Evolutionary conservation across 2,797 vertebrate genomes (phyloP).

Genomic region (Psittacula echo): DNA sequence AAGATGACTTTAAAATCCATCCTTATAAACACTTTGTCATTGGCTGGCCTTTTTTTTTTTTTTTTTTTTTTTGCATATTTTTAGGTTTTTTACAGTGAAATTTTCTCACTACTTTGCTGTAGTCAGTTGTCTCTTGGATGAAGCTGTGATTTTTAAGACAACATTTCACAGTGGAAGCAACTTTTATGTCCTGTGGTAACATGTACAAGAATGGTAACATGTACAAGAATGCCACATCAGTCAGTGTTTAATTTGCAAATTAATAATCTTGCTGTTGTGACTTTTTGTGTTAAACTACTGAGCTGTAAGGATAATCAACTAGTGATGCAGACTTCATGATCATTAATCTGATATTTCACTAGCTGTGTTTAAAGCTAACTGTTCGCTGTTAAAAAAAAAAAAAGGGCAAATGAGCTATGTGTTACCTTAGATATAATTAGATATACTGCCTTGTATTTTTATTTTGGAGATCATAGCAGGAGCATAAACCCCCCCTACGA

Average conservation of each 20-base stretch:
- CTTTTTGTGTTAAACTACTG: constrained; percentile 32
- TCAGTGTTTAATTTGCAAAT: constrained; percentile 58
- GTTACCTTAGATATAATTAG: constrained; percentile 45
- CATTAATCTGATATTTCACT: constrained; percentile 24
- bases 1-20: not conserved
- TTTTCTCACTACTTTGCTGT: not conserved
- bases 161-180: not conserved
- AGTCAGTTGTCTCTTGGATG: not conserved
- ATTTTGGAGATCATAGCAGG: not conserved
- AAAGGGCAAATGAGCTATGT: not conserved
- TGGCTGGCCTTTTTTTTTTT: not conserved
- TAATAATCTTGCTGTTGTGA: not conserved
- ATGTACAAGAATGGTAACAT: constrained; percentile 35
- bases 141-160: constrained; percentile 4
- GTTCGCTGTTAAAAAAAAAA: not conserved
- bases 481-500: not conserved
- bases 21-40: not conserved
- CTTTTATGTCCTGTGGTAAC: constrained; percentile 16
- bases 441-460: not conserved
- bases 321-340: not conserved
- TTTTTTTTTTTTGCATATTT: not conserved
- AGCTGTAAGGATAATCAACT: constrained; percentile 17
- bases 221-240: constrained; percentile 30
- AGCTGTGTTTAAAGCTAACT: constrained; percentile 7
- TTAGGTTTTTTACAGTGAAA: not conserved